These are phyloP conservation scores for Hydropsyche betteni DNA, from an alignment of 2,888 invertebrate species.

Conservation along the genomic window DNA sequence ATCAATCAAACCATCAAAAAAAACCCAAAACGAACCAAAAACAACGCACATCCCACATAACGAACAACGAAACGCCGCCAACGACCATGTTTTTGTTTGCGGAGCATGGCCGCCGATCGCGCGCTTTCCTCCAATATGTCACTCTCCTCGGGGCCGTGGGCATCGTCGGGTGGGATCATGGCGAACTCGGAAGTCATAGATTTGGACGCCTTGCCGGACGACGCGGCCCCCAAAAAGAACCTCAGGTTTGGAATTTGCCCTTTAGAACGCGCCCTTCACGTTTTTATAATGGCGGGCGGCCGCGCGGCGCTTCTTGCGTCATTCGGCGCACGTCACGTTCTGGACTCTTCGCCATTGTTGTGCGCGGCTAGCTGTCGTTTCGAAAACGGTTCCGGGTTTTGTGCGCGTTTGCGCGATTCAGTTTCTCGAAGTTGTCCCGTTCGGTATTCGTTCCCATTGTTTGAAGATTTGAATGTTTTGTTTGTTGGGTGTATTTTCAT, in stretches of 20 bases:
- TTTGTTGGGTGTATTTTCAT: too few relatives aligned
- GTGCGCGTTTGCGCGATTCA: too few relatives aligned
- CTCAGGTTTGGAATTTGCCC: background rate
- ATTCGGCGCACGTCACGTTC: background rate
- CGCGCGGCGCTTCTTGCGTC: constrained; percentile 1
- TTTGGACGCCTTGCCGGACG: constrained; percentile 29
- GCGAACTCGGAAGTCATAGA: constrained; percentile 37
- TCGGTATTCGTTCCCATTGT: too few relatives aligned
- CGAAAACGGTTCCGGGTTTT: too few relatives aligned
- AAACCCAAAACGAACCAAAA: too few relatives aligned
- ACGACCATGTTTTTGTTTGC: background rate
- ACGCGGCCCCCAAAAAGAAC: constrained; percentile 23
- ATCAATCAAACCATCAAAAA: too few relatives aligned
- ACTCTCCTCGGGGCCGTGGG: background rate
- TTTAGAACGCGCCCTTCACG: background rate
- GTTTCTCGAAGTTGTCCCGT: too few relatives aligned
- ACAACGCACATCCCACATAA: too few relatives aligned
- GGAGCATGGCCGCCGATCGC: background rate
- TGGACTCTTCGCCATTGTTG: constrained; percentile 4
- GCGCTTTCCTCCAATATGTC: too few relatives aligned
- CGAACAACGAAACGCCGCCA: background rate
- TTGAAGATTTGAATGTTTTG: too few relatives aligned
- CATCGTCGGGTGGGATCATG: constrained; percentile 4
- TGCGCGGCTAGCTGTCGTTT: background rate
- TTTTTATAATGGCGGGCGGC: background rate